Evolutionary conservation across 2,888 invertebrate species (phyloP), one percentile per base, ranked within the genome.

Genomic region (Agrilus biguttatus): DNA sequence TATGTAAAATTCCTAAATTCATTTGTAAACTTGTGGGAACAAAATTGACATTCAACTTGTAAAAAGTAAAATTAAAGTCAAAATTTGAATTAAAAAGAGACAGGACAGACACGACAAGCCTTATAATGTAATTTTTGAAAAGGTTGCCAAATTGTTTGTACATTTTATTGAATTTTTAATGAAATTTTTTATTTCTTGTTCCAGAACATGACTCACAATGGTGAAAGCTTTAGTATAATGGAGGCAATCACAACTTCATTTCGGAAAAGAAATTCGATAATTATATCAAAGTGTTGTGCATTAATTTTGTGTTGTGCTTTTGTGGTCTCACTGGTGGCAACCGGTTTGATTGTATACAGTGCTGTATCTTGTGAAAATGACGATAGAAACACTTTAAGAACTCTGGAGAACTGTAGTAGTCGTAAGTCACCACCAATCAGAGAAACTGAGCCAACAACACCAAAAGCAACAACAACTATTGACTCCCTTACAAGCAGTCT

Each of bases 311-410:
- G 72, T 5, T 65, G 77, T 35, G 71, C 80, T 47, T 82, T 84
- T 58, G 59, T 77, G 1, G 68, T 76, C 49, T 76, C 78, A 8
- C 60, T 85, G 39, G 70, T 83, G 21, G 78, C 77, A 36, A 83
- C 83, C 2, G 82, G 83, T 7, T 72, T 87, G 32, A 65, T 86
- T 50, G 83, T 85, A 17, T 84, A 85, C 61, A 82, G 83, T 62
- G 78, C 84, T 53, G 78, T 81, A 13, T 75, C 80, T 0, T 82
- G 82, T 51, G 72, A 75, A 2, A 67, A 71, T 42, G 65, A 70
- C 36, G 70, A 50, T 61, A 68, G 46, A 55, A 68, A 51, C 66
- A 65, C 67, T 56, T 60, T 68, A 1, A 37, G 46, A 17, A 41
- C 44, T 10, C 39, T 40, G 8, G 41, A 47, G 32, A 42, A 46